Evolutionary conservation across 2,797 vertebrate species (phyloP).

Genomic region (Eurystomus glaucurus): DNA sequence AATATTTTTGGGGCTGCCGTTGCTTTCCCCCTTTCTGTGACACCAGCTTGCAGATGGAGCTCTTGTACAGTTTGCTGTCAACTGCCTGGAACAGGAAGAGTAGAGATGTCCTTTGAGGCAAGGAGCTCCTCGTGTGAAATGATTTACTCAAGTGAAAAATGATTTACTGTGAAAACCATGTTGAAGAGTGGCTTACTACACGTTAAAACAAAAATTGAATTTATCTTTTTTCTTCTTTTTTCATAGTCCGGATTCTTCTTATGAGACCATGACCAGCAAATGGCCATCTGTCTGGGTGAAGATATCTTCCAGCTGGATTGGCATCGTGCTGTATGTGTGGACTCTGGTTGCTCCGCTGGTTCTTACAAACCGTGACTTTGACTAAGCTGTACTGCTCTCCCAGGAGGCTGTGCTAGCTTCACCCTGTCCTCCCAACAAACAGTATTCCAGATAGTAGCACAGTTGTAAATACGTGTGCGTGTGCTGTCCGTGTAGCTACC

Average conservation of each 20-base stretch:
- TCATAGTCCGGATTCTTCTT: conserved; percentile 91
- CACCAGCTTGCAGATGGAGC: background rate
- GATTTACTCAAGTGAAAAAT: background rate
- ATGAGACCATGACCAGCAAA: conserved; percentile 93
- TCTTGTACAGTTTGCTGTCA: background rate
- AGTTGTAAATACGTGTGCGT: conserved; percentile 73
- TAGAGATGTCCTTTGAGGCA: background rate
- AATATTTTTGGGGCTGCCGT: background rate
- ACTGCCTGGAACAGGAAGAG: background rate
- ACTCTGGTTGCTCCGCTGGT: conserved; percentile 96
- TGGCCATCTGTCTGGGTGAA: conserved; percentile 99
- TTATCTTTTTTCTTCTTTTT: background rate
- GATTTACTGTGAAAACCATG: background rate
- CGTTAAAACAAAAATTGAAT: background rate
- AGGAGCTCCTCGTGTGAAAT: background rate
- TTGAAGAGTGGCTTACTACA: background rate
- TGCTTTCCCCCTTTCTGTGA: background rate
- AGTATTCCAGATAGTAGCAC: conserved; percentile 58
- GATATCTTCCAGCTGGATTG: conserved; percentile 97
- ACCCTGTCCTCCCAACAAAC: conserved; percentile 52
- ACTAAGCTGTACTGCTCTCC: conserved; percentile 78
- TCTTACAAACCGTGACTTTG: conserved; percentile 96
- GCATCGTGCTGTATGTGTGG: conserved; percentile 96
- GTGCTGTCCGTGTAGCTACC: conserved; percentile 51
- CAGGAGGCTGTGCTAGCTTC: background rate